Evolutionary conservation across 2,888 invertebrate species (phyloP).

Genomic region (Dicranocentrus wangi): DNA sequence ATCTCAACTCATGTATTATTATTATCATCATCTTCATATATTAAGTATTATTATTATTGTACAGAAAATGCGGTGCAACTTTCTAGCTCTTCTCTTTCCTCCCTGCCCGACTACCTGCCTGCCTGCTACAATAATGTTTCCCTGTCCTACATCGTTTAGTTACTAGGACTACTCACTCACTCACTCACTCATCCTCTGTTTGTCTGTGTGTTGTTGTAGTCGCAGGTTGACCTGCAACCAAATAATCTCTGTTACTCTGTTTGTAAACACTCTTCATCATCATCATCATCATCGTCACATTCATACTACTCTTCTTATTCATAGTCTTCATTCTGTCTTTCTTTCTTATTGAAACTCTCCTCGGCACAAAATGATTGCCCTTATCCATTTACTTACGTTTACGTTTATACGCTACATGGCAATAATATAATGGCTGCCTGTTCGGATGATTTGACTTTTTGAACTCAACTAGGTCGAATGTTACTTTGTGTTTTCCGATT

Average conservation of each 20-base stretch:
- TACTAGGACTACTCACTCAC: too few species aligned
- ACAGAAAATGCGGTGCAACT: conserved; percentile 27
- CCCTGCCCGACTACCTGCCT: neutral
- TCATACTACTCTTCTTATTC: too few species aligned
- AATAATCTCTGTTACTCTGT: too few species aligned
- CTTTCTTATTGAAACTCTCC: conserved; percentile 54
- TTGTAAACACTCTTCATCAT: conserved; percentile 53
- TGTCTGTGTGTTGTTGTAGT: too few species aligned
- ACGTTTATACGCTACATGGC: too few species aligned
- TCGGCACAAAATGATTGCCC: conserved; percentile 50
- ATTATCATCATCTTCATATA: too few species aligned
- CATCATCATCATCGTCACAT: conserved; percentile 13
- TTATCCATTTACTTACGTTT: conserved; percentile 61
- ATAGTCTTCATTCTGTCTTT: too few species aligned
- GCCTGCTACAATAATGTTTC: conserved; percentile 5
- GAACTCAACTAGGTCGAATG: conserved; percentile 67
- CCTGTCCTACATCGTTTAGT: conserved; percentile 58
- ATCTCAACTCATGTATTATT: too few species aligned
- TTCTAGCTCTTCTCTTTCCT: conserved; percentile 49
- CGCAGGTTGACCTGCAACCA: too few species aligned
- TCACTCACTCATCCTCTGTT: conserved; percentile 33
- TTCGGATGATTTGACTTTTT: conserved; percentile 66
- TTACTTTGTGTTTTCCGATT: conserved; percentile 66
- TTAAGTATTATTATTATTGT: conserved; percentile 39
- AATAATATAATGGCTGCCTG: too few species aligned